phyloP scores from a whole-genome alignment of 2,888 invertebrate genomes.

The Drosophila antonietae region DNA sequence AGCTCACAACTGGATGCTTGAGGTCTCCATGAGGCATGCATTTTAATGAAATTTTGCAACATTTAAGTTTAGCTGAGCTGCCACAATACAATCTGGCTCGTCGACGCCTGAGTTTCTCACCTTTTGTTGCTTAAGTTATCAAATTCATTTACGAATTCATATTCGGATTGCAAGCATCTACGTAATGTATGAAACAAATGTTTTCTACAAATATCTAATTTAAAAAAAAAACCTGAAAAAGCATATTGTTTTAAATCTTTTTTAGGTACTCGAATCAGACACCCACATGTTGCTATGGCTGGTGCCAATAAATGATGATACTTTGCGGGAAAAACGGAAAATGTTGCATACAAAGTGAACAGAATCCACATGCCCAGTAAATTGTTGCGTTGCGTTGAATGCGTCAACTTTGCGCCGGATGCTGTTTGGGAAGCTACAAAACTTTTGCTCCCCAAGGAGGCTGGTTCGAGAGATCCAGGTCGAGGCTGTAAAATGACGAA shows the following conservation, averaged over 20 bases:
- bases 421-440: conserved; percentile 44
- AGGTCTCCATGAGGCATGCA: conserved; percentile 27
- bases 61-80: conserved; percentile 46
- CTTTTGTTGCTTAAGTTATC: conserved; percentile 49
- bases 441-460: conserved; percentile 46
- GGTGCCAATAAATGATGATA: conserved; percentile 57
- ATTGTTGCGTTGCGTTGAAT: conserved; percentile 30
- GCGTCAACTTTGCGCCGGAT: conserved; percentile 25
- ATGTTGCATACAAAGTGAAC: conserved; percentile 49
- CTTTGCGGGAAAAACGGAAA: conserved; percentile 27
- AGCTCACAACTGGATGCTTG: background rate
- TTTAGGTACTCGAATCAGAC: background rate
- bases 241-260: too few species aligned
- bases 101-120: conserved; percentile 1
- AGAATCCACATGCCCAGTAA: conserved; percentile 33
- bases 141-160: conserved; percentile 69
- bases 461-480: conserved; percentile 10
- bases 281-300: conserved; percentile 49
- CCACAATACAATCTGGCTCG: conserved; percentile 6
- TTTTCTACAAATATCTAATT: background rate
- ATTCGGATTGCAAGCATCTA: conserved; percentile 33
- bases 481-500: conserved; percentile 56
- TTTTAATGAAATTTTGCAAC: conserved; percentile 67
- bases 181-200: background rate
- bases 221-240: too few species aligned